Percentiles rank a stretch among this genome's conserved stretches.
phyloP scores from a whole-genome alignment of 2,797 vertebrate species.

The Microcaecilia unicolor region DNA sequence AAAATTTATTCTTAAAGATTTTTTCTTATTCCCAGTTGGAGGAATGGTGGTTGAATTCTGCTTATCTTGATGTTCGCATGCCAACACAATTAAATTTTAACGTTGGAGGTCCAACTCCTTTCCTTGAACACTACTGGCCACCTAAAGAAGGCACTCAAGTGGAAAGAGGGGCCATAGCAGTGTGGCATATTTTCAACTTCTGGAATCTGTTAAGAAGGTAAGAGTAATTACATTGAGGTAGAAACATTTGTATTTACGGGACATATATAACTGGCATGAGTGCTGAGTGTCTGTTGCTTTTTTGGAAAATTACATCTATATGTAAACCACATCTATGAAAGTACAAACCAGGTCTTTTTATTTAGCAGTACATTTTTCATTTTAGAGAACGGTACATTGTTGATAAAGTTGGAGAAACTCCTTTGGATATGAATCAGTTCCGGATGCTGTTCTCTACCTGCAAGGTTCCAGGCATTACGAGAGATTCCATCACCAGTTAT shows the following conservation, averaged over 20 bases:
- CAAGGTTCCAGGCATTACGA: constrained; percentile 79
- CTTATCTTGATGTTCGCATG: constrained; percentile 78
- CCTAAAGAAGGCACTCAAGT: constrained; percentile 69
- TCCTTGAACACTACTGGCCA: constrained; percentile 85
- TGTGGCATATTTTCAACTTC: constrained; percentile 76
- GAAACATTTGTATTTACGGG: fast-evolving
- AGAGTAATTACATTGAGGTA: constrained; percentile 30
- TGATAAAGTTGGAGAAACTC: constrained; percentile 59
- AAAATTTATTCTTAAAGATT: no score
- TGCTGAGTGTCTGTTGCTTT: constrained; percentile 12
- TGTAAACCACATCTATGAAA: no score
- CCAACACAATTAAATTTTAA: constrained; percentile 84
- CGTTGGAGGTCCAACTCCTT: constrained; percentile 71
- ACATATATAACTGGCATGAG: background rate
- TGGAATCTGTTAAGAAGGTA: constrained; percentile 86
- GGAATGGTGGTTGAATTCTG: constrained; percentile 88
- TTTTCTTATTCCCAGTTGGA: constrained; percentile 69
- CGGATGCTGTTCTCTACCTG: constrained; percentile 86
- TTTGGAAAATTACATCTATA: no score
- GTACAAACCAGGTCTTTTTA: no score
- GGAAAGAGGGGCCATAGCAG: constrained; percentile 67
- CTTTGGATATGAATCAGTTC: constrained; percentile 89
- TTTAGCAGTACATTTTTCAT: no score
- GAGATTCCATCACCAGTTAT: constrained; percentile 72
- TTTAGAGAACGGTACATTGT: constrained; percentile 74